Base-by-base conservation (phyloP, 1,140 invertebrate genomes). In the Temnothorax curvispinosus region DNA sequence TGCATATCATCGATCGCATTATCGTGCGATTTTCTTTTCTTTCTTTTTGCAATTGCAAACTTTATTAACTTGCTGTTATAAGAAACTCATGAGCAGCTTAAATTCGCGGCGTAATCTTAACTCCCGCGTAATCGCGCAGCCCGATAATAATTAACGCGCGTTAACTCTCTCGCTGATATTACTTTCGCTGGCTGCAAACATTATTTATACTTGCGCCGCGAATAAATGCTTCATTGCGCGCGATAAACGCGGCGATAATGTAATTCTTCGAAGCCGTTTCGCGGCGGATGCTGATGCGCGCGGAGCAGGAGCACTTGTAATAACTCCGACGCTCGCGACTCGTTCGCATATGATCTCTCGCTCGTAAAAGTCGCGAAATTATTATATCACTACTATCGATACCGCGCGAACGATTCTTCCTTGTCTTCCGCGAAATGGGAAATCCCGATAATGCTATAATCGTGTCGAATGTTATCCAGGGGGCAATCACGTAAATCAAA, bases 241-340 rank as follows among this genome's bases (percentile, higher is more conserved):
- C 52, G 80, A 84, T 84, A 84, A 84, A 84, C 69, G 69, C 69
- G 54, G 54, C 54, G 80, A 84, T 84, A 84, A 50, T 74, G 44
- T 27, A 38, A 84, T 84, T 84, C 80, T 13, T 56, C 80, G 80
- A 84, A 84, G 54, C 27, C 54, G 32, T 60, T 32, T 60, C 32
- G 41, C 27, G 69, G 27, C 80, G 69, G 69, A 84, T 84, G 80
- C 69, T 50, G 27, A 27, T 27, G 27, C 27, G 69, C 54, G n/a
- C 80, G 67, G 44, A 47, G 50, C 80, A 62, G 47, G 54, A 74
- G 18, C n/a, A 27, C 62, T 67, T 18, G 77, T 5, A 65, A 65
- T 56, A 65, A 62, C 67, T 44, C 67, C 27, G 27, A 13, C 21
- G 38, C 38, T 69, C n/a, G 27, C 1, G 18, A 54, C n/a, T 8